Evolutionary conservation across 1,140 invertebrate species (phyloP).

Genomic region (Stenopsyche tienmushanensis): DNA sequence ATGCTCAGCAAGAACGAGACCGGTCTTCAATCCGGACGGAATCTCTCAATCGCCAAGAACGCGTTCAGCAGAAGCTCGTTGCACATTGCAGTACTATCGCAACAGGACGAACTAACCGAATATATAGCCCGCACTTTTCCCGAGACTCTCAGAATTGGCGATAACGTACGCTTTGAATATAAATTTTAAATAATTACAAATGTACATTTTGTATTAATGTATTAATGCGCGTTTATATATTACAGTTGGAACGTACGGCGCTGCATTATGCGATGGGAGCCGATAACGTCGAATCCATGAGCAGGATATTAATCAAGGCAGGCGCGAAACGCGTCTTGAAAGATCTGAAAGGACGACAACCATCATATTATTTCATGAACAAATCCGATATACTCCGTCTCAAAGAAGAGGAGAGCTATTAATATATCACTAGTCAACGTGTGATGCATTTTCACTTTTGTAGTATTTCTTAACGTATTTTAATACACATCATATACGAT

Average conservation of each 20-base stretch:
- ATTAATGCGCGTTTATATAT: background rate
- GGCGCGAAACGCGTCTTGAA: conserved; percentile 80
- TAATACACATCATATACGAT: no score
- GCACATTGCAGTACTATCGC: conserved; percentile 79
- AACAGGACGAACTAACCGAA: conserved; percentile 75
- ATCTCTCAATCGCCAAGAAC: conserved; percentile 76
- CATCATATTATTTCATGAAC: conserved; percentile 91
- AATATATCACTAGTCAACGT: conserved; percentile 38
- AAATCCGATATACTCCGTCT: conserved; percentile 80
- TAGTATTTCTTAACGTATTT: conserved; percentile 1
- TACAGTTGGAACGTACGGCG: conserved; percentile 66
- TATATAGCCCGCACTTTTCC: conserved; percentile 72
- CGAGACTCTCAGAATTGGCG: conserved; percentile 71
- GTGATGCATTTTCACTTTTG: conserved; percentile 4
- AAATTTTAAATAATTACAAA: background rate
- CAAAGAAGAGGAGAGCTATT: conserved; percentile 76
- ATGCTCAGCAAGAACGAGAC: conserved; percentile 59
- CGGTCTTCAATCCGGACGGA: conserved; percentile 49
- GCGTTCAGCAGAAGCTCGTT: conserved; percentile 68
- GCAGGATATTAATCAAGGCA: conserved; percentile 74
- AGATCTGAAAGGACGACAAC: conserved; percentile 84
- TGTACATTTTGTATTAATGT: background rate
- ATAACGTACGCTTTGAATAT: conserved; percentile 71
- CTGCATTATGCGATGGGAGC: conserved; percentile 90
- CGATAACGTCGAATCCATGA: conserved; percentile 77